phyloP scores from a whole-genome alignment of 2,113 vertebrate genomes.

The Salvelinus namaycush region DNA sequence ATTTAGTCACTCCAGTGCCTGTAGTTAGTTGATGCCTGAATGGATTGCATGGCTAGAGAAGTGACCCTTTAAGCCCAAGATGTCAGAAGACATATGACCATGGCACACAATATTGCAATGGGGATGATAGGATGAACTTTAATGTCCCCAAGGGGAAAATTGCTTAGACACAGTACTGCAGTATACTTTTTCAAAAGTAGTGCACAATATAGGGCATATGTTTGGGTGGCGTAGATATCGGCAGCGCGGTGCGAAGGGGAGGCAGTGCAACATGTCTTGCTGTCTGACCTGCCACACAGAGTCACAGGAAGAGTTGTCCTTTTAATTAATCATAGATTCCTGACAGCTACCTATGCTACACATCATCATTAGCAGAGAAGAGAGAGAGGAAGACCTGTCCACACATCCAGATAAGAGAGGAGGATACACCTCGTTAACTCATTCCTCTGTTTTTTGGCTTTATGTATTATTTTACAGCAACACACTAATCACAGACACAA shows the following conservation, averaged over 20 bases:
- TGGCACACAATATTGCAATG: too few species aligned
- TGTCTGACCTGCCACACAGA: conserved; percentile 52
- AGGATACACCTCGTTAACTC: conserved; percentile 71
- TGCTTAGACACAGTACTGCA: too few species aligned
- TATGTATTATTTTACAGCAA: conserved; percentile 39
- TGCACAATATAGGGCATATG: too few species aligned
- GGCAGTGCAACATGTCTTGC: conserved; percentile 14
- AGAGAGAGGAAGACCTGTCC: conserved; percentile 55
- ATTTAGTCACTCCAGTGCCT: too few species aligned
- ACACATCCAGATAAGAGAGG: conserved; percentile 58
- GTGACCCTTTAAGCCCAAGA: not conserved
- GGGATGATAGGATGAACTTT: too few species aligned
- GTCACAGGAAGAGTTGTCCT: conserved; percentile 60
- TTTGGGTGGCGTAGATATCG: too few species aligned
- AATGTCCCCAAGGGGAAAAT: too few species aligned
- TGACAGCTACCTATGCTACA: conserved; percentile 74
- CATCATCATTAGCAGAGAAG: conserved; percentile 69
- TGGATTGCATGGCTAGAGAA: not conserved
- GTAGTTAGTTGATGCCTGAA: not conserved
- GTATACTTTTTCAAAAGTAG: too few species aligned
- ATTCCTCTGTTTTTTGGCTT: conserved; percentile 53
- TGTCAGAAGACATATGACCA: too few species aligned
- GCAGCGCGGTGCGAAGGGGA: too few species aligned
- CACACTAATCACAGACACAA: conserved; percentile 33
- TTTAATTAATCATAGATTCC: conserved; percentile 72